Conservation (phyloP, 2,113 vertebrate species). For the Rhea pennata region DNA sequence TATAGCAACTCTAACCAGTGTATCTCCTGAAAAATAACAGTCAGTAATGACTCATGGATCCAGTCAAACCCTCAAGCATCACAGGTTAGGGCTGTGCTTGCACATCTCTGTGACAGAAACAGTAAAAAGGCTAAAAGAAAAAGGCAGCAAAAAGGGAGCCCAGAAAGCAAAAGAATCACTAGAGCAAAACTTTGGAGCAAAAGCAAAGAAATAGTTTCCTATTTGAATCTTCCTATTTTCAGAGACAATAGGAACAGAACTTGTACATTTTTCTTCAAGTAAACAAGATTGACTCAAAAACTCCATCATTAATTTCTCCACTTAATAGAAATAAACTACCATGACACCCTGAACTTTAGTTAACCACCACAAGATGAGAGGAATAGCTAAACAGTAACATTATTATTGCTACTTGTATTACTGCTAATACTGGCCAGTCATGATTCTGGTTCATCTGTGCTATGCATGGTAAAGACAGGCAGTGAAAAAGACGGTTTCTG, state of each 20-base stretch:
- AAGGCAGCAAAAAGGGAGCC: neutral
- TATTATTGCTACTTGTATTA: neutral
- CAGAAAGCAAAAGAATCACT: neutral
- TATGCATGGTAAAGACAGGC: neutral
- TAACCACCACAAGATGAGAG: neutral
- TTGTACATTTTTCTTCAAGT: neutral
- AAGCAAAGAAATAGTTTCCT: neutral
- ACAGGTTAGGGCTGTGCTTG: neutral
- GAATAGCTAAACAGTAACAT: neutral
- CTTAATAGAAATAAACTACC: neutral
- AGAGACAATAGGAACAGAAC: neutral
- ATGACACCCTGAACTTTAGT: neutral
- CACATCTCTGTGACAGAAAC: neutral
- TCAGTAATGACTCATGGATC: neutral
- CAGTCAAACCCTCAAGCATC: neutral
- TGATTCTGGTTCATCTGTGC: neutral
- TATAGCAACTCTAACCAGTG: neutral
- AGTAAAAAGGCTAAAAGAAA: neutral
- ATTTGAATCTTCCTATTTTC: neutral
- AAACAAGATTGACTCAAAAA: neutral
- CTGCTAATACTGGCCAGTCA: neutral
- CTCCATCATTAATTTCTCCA: neutral
- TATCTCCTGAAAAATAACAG: neutral
- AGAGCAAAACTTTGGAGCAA: neutral
- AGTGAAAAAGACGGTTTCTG: neutral